These are phyloP conservation scores for Cyprichromis sp. DNA, from an alignment of 2,113 vertebrate genomes.

Conservation along the genomic window DNA sequence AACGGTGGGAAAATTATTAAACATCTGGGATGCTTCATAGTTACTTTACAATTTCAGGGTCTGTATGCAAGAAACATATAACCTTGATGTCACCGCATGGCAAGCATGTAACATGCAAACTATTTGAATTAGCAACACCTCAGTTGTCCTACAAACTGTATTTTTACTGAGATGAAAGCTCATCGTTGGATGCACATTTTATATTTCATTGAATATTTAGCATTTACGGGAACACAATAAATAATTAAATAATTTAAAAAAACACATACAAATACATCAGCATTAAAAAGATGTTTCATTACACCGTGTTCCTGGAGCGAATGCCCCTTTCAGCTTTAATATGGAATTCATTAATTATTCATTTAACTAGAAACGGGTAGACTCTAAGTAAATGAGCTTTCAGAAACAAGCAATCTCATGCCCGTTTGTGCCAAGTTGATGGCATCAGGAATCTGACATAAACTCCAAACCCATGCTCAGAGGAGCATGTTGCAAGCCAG, in stretches of 20 bases:
- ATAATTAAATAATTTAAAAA: accelerated
- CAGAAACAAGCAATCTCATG: neutral
- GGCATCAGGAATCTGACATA: neutral
- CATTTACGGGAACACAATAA: neutral
- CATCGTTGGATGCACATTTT: neutral
- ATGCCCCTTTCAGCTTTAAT: neutral
- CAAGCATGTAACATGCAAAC: neutral
- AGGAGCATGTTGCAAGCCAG: neutral
- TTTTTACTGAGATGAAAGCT: neutral
- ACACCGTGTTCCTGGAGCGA: neutral
- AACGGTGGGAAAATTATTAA: neutral
- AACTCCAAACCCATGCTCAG: neutral
- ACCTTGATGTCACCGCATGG: neutral
- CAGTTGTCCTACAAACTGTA: slow-evolving; percentile 1
- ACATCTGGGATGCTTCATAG: neutral
- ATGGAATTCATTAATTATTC: neutral
- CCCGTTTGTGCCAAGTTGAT: neutral
- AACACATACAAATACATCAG: neutral
- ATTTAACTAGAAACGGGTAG: neutral
- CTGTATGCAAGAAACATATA: neutral
- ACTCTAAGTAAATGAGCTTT: neutral
- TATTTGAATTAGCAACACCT: neutral
- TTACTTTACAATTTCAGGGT: neutral
- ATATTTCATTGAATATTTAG: neutral
- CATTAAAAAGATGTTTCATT: neutral